Base-by-base conservation (phyloP, 2,797 vertebrate species). In the Gila robusta region DNA sequence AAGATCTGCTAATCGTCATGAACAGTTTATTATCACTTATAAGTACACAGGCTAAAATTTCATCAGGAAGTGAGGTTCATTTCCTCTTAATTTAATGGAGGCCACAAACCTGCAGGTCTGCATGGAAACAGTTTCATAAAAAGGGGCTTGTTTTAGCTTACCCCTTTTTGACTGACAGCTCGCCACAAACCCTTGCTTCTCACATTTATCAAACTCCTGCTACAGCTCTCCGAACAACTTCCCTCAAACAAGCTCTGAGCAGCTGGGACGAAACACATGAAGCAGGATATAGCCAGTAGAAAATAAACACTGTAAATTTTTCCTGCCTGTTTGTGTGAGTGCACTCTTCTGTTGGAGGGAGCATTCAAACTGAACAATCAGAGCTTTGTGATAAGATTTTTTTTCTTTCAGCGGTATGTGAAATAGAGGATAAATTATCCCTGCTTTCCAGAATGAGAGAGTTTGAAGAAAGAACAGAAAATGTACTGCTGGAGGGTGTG, bases 1-100 rank as follows among this genome's bases (percentile, higher is more conserved):
- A 89, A 85, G 79, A 86, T 86, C 84, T 89, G 87, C 88, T 93
- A 92, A 90, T 90, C 85, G 91, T 88, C 95, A 92, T 87, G 84
- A 86, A 90, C 91, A 89, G 89, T 91, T 93, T 93, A 93, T 92
- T 93, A 90, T 93, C 93, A 90, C 95, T 94, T 92, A 91, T 92
- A 93, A 94, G 93, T 91, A 93, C 92, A 93, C 90, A 89, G 88
- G 94, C 93, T 96, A 82, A 85, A 92, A 90, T 96, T 97, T 96
- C 94, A 92, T 90, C 93, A 96, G 96, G 94, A 96, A 96, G 95
- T 94, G 94, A 93, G 94, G 94, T 92, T 83, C 86, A 90, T 92
- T 78, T 87, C 32, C 64, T 85, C 49, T 83, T 79, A 49, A 73
- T 76, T 69, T 28, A 32, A 44, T 74, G 82, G 67, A 83, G 77